phyloP scores from a whole-genome alignment of 2,113 vertebrate species.

The Gadus chalcogrammus region DNA sequence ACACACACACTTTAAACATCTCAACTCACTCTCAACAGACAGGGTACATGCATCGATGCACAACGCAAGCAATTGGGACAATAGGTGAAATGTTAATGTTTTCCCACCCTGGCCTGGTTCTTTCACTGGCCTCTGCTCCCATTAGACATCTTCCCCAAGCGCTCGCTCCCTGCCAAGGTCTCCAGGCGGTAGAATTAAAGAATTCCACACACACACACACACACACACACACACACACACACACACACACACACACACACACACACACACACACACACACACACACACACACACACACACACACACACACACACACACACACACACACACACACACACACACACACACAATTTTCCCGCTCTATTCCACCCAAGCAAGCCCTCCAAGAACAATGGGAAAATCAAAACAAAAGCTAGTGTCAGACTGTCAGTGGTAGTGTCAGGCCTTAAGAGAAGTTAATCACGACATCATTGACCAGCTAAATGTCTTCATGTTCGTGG shows the following conservation, averaged over 20 bases:
- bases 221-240: too few relatives aligned
- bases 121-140: slow-evolving; percentile 24
- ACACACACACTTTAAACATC: slow-evolving; percentile 1
- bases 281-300: slow-evolving; percentile 27
- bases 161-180: slow-evolving; percentile 42
- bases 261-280: slow-evolving; percentile 17
- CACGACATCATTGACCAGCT: neutral
- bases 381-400: neutral
- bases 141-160: slow-evolving; percentile 46
- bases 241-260: too few relatives aligned
- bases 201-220: slow-evolving; percentile 47
- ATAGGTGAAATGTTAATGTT: slow-evolving; percentile 50
- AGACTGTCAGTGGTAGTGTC: slow-evolving; percentile 5
- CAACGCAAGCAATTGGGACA: slow-evolving; percentile 2
- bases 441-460: slow-evolving; percentile 28
- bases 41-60: neutral
- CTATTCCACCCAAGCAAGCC: too few relatives aligned
- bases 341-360: too few relatives aligned
- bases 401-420: slow-evolving; percentile 4
- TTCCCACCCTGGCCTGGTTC: slow-evolving; percentile 48
- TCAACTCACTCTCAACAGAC: slow-evolving; percentile 1
- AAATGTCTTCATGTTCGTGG: too few relatives aligned
- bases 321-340: too few relatives aligned
- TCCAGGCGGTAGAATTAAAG: slow-evolving; percentile 45
- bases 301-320: too few relatives aligned